Base-by-base conservation (phyloP, 2,113 vertebrate species). In the Ciconia maguari region DNA sequence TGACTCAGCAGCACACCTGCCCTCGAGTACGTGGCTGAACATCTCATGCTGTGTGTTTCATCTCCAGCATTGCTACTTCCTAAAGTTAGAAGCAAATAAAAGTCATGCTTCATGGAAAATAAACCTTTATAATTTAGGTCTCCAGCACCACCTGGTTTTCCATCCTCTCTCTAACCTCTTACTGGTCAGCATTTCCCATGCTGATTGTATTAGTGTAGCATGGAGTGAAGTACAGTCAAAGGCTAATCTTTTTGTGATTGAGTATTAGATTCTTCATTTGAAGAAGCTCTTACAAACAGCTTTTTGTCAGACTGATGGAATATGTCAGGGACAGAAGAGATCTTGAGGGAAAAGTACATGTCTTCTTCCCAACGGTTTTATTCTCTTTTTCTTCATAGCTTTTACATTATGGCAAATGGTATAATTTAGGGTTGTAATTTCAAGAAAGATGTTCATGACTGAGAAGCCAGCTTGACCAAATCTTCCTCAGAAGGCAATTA, bases 221-320 rank as follows among this genome's bases (percentile, higher is more conserved):
- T 3, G 60, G 66, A 95, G 81, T 71, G 68, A 93, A 83, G 84
- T 83, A 66, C 66, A 93, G 94, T 77, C 95, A 96, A 93, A 97
- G 94, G 84, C 84, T 96, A 95, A 96, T 94, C 93, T 94, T 62
- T 93, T 44, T 83, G 91, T 95, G 89, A 96, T 83, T 92, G 91
- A 95, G 88, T 96, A 90, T 90, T 92, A 93, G 75, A 93, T 55
- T 88, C 89, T 64, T 95, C 79, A 68, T 90, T 94, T 96, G 87
- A 81, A 93, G 87, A 95, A 89, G 82, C 85, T 96, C 93, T 97
- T 83, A 57, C 51, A 86, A 89, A 87, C 78, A 91, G 62, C 32
- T 87, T 95, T 95, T 84, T 83, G 54, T 96, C 74, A 90, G 87
- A 44, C 29, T 81, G 91, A 75, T 80, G 52, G 89, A 95, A 88